Conservation (phyloP, 1,140 invertebrate species). For the Manduca sexta region DNA sequence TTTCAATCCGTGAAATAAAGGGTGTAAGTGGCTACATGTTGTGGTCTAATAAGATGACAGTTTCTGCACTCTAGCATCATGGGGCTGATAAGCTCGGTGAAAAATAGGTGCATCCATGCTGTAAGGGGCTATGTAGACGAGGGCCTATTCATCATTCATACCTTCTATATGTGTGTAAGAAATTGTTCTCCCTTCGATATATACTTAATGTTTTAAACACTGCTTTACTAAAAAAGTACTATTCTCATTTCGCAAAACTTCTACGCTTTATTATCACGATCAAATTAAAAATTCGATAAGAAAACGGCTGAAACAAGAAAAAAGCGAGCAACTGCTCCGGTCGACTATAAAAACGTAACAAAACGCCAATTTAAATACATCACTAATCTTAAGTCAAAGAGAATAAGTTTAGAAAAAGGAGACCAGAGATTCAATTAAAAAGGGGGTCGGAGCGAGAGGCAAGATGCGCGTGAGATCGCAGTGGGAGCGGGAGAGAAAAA, state of each 20-base stretch:
- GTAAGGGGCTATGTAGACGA: no score
- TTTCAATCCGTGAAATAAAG: no score
- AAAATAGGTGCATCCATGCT: no score
- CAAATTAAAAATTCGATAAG: conserved; percentile 59
- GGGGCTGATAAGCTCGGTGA: no score
- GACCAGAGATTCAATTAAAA: conserved; percentile 60
- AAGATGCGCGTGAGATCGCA: conserved; percentile 17
- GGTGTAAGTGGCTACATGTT: no score
- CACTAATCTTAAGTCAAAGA: conserved; percentile 68
- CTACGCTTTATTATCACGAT: conserved; percentile 28
- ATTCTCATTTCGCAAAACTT: conserved; percentile 5
- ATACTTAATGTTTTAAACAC: conserved; percentile 1
- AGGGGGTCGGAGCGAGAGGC: conserved; percentile 35
- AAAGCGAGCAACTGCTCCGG: conserved; percentile 16
- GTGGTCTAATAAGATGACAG: no score
- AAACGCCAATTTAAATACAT: conserved; percentile 66
- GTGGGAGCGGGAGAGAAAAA: conserved; percentile 37
- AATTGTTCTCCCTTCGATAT: no score
- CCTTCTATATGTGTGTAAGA: no score
- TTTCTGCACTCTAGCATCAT: no score
- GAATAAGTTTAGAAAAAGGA: conserved; percentile 62
- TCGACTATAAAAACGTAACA: conserved; percentile 55
- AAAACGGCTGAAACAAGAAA: conserved; percentile 24
- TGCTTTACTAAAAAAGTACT: neutral
- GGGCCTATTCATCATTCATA: no score